phyloP scores from a whole-genome alignment of 2,797 vertebrate genomes.

The Gymnodraco acuticeps region DNA sequence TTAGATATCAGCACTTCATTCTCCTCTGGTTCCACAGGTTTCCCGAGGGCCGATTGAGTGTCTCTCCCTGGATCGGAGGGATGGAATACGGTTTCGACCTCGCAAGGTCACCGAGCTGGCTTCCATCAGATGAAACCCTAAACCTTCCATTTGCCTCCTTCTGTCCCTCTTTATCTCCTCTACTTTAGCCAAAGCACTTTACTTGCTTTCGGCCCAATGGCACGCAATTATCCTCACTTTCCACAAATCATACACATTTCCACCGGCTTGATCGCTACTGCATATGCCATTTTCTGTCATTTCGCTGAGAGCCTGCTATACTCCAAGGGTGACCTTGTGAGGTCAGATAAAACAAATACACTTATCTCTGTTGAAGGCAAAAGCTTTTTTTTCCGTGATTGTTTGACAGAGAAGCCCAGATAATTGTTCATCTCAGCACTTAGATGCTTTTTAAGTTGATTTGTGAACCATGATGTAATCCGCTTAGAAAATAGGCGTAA shows the following conservation, averaged over 20 bases:
- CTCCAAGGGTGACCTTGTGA: slow-evolving; percentile 14
- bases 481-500: too few species aligned
- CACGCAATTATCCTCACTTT: slow-evolving; percentile 52
- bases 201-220: slow-evolving; percentile 39
- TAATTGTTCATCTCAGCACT: neutral
- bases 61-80: slow-evolving; percentile 64
- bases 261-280: slow-evolving; percentile 28
- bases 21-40: slow-evolving; percentile 66
- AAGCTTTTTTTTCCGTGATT: neutral
- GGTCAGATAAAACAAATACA: slow-evolving; percentile 25
- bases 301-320: slow-evolving; percentile 35
- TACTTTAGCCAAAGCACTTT: slow-evolving; percentile 37
- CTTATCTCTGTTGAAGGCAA: slow-evolving; percentile 4
- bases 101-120: slow-evolving; percentile 78
- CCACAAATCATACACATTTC: slow-evolving; percentile 51
- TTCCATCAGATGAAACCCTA: slow-evolving; percentile 80
- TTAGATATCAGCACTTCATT: slow-evolving; percentile 74
- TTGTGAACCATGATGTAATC: slow-evolving; percentile 8
- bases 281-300: slow-evolving; percentile 42
- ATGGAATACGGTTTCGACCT: slow-evolving; percentile 61
- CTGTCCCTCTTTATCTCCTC: slow-evolving; percentile 17
- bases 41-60: slow-evolving; percentile 80
- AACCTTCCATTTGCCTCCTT: slow-evolving; percentile 65
- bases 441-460: slow-evolving; percentile 4
- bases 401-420: slow-evolving; percentile 13